Percentiles rank a stretch among this genome's conserved stretches.
phyloP scores from a whole-genome alignment of 2,888 invertebrate genomes.

The Herminia tarsipennalis region DNA sequence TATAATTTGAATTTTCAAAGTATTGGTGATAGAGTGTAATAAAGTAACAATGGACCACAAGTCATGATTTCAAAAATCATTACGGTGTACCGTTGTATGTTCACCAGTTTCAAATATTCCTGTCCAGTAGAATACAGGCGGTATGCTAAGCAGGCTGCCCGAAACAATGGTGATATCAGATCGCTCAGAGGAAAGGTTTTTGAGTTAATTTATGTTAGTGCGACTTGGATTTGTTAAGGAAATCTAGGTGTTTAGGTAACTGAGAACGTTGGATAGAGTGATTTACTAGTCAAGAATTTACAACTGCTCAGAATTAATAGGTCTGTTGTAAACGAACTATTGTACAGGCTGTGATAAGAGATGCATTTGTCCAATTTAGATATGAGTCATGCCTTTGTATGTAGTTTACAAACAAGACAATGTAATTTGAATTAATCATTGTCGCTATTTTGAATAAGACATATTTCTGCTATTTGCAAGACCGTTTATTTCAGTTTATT shows the following conservation, averaged over 20 bases:
- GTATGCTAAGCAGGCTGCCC: conserved; percentile 56
- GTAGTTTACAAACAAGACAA: too few species aligned
- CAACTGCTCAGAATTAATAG: conserved; percentile 5
- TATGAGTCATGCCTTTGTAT: too few species aligned
- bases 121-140: conserved; percentile 21
- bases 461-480: too few species aligned
- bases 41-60: too few species aligned
- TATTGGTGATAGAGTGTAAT: too few species aligned
- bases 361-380: conserved; percentile 1
- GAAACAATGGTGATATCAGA: conserved; percentile 60
- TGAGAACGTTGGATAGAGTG: conserved; percentile 38
- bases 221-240: conserved; percentile 47
- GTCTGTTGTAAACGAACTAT: neutral
- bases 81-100: too few species aligned
- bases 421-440: too few species aligned
- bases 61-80: too few species aligned
- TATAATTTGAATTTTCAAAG: too few species aligned
- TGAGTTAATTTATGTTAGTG: conserved; percentile 56
- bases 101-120: conserved; percentile 13
- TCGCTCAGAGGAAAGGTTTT: conserved; percentile 55
- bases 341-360: conserved; percentile 5
- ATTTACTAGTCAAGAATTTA: conserved; percentile 19
- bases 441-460: too few species aligned
- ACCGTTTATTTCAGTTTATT: too few species aligned
- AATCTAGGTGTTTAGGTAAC: conserved; percentile 37